Evolutionary conservation across 2,888 invertebrate species (phyloP).

Genomic region (Teleogryllus oceanicus): DNA sequence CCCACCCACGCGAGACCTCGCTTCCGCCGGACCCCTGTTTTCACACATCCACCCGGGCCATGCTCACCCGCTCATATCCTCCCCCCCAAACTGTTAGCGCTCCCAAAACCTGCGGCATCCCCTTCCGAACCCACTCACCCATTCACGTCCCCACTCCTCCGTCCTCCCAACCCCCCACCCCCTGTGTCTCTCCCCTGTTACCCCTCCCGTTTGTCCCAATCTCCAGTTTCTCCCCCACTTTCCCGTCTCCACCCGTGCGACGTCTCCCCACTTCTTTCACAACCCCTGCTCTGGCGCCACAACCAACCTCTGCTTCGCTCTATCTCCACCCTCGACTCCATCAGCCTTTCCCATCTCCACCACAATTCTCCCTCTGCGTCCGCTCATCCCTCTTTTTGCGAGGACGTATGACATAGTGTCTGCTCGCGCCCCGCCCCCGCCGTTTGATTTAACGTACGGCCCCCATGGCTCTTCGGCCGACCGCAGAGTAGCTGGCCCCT

Average conservation of each 20-base stretch:
- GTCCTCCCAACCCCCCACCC: too few species aligned
- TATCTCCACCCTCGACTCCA: background rate
- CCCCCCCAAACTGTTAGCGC: too few species aligned
- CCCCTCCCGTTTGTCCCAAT: too few species aligned
- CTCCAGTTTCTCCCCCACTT: background rate
- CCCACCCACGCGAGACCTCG: too few species aligned
- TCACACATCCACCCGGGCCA: too few species aligned
- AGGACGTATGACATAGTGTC: background rate
- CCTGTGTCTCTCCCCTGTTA: too few species aligned
- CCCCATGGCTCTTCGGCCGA: background rate
- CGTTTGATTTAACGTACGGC: constrained; percentile 1
- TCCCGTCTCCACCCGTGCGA: background rate
- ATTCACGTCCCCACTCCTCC: too few species aligned
- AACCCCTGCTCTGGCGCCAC: background rate
- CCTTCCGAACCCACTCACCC: too few species aligned
- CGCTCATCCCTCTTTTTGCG: background rate
- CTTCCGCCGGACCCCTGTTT: too few species aligned
- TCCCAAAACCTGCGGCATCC: too few species aligned
- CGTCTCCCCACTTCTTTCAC: background rate
- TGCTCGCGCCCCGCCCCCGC: background rate
- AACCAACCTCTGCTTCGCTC: background rate
- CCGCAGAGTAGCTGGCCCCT: background rate
- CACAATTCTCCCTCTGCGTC: background rate
- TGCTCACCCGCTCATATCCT: too few species aligned
- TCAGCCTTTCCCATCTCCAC: too few species aligned